These are phyloP conservation scores for Amblyornis subalaris DNA, from an alignment of 2,113 vertebrate species.

Conservation along the genomic window DNA sequence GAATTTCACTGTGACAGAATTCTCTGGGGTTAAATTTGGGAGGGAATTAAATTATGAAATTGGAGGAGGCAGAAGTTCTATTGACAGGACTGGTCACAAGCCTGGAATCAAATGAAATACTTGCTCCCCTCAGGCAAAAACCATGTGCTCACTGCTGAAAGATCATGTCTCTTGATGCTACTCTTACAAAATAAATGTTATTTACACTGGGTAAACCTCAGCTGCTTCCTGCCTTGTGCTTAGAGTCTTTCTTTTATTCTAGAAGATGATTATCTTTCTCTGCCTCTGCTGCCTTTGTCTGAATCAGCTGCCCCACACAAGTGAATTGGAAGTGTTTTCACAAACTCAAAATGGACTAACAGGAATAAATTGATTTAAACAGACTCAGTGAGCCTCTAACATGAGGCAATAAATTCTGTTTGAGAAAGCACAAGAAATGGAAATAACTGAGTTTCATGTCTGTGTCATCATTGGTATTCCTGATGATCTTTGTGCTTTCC, in stretches of 20 bases:
- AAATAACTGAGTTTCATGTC: background rate
- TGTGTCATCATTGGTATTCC: background rate
- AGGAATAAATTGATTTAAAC: background rate
- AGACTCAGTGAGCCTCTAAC: background rate
- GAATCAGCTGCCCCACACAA: background rate
- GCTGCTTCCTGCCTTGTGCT: background rate
- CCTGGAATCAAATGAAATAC: conserved; percentile 13
- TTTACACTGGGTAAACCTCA: background rate
- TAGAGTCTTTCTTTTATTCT: background rate
- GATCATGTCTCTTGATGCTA: background rate
- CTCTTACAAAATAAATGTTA: background rate
- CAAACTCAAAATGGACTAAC: background rate
- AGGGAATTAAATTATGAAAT: background rate
- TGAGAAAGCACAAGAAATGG: background rate
- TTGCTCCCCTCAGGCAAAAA: background rate
- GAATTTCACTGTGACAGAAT: background rate
- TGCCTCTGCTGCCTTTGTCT: background rate
- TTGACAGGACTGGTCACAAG: conserved; percentile 21
- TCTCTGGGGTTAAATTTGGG: background rate
- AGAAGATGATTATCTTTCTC: background rate
- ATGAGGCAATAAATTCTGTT: background rate
- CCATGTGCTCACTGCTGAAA: background rate
- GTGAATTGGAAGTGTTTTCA: background rate
- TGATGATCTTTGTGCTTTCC: rapidly evolving
- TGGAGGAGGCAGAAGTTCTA: background rate